Evolutionary conservation across 2,888 invertebrate genomes (phyloP).

Genomic region (Cylindroiulus punctatus): DNA sequence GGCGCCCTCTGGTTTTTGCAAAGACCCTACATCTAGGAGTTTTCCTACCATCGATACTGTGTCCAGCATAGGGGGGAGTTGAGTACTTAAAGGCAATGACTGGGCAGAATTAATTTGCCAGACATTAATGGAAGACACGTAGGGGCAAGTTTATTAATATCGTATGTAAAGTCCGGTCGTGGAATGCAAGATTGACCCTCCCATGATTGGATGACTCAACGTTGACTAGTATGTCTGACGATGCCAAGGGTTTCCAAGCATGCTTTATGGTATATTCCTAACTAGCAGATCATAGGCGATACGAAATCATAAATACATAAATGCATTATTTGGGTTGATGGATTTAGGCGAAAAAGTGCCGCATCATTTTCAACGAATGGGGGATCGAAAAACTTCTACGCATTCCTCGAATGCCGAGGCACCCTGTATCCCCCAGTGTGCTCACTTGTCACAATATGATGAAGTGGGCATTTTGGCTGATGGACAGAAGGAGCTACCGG

Average conservation of each 20-base stretch:
- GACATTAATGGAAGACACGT: slow-evolving; percentile 23
- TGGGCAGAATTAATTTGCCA: neutral
- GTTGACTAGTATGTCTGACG: neutral
- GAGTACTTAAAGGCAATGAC: slow-evolving; percentile 15
- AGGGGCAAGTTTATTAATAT: neutral
- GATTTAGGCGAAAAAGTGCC: neutral
- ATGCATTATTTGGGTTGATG: neutral
- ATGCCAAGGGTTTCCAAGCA: neutral
- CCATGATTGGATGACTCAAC: slow-evolving; percentile 31
- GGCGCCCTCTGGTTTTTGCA: neutral
- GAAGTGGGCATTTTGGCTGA: slow-evolving; percentile 26
- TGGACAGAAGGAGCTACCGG: slow-evolving; percentile 30
- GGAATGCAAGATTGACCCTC: slow-evolving; percentile 8
- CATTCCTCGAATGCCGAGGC: neutral
- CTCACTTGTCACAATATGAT: slow-evolving; percentile 45
- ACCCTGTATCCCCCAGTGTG: slow-evolving; percentile 34
- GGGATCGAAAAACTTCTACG: neutral
- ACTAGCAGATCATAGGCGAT: neutral
- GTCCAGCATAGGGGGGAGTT: neutral
- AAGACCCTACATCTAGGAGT: neutral
- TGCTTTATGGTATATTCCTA: neutral
- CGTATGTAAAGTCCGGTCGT: neutral
- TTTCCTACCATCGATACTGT: slow-evolving; percentile 34
- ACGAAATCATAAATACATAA: neutral
- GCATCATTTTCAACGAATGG: neutral